Base-by-base conservation (phyloP, 2,113 vertebrate species). In the Scomber colias region DNA sequence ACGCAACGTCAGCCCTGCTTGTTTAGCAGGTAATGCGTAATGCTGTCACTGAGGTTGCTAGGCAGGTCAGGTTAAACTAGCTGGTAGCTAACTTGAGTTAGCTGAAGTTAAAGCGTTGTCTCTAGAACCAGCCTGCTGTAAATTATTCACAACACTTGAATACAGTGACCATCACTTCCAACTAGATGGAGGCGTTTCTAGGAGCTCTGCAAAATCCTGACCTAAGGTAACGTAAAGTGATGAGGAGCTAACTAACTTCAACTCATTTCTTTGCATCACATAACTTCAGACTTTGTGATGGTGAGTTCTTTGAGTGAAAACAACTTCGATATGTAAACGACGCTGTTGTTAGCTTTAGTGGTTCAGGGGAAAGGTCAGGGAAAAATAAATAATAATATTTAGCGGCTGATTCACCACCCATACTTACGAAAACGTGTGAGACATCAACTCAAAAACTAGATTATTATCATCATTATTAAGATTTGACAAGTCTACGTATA, bases 101-200 rank as follows among this genome's bases (percentile, higher is more conserved):
- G 0, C 19, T 40, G 9, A 5, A 56, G 21, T 14, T 44, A 3
- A 6, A 30, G 12, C 10, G 31, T 40, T 12, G 5, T 21, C n/a
- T 3, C 15, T 3, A 9, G 50, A 53, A 2, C 12, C 6, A 27
- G 11, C 9, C 1, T 8, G 31, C 19, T 19, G 1, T 13, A 27
- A 46, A 27, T 24, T 60, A 9, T n/a, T 46, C 4, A 19, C 4
- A 2, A 35, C 4, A 27, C 46, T 70, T 54, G 11, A 24, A 13
- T 31, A 45, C 57, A 10, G 44, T 3, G 57, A 51, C 30, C 4
- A 17, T 46, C 15, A 48, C 30, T 21, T 24, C 17, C 24, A 59
- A 24, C 50, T 14, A 79, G 35, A 95, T 95, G 94, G 94, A 94
- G 61, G 77, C 88, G 21, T 89, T 84, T 85, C 16, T 92, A 54